These are phyloP conservation scores for Chaetogeoica ovagalla DNA, from an alignment of 2,888 invertebrate genomes.

Conservation along the genomic window DNA sequence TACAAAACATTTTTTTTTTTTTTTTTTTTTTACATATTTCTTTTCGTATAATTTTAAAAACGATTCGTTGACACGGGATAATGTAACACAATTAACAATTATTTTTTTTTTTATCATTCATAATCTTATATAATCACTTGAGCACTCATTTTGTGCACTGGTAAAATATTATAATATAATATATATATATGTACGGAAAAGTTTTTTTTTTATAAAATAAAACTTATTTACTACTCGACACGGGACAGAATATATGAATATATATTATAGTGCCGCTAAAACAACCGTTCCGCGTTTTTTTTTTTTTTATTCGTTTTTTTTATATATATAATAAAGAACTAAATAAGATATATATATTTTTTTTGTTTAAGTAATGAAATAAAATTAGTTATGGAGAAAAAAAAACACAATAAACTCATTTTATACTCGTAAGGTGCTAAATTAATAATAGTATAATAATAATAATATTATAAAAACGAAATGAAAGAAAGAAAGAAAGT, in stretches of 20 bases:
- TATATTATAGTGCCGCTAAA: neutral
- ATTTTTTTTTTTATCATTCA: conserved; percentile 33
- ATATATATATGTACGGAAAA: conserved; percentile 42
- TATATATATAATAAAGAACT: conserved; percentile 28
- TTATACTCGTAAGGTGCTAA: conserved; percentile 43
- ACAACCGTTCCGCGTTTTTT: neutral
- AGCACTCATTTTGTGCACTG: conserved; percentile 52
- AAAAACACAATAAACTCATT: conserved; percentile 45
- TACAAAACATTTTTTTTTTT: conserved; percentile 6
- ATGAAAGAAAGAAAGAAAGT: conserved; percentile 3
- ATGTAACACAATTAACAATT: conserved; percentile 52
- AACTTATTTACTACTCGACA: conserved; percentile 46
- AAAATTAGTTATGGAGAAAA: conserved; percentile 28
- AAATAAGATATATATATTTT: conserved; percentile 18
- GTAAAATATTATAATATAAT: conserved; percentile 42
- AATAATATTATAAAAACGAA: conserved; percentile 6
- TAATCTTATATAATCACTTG: conserved; percentile 50
- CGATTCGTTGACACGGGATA: conserved; percentile 51
- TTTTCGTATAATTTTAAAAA: conserved; percentile 48
- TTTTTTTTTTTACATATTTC: conserved; percentile 32
- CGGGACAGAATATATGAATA: conserved; percentile 1
- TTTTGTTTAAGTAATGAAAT: conserved; percentile 27
- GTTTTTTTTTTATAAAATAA: conserved; percentile 29
- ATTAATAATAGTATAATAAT: conserved; percentile 39
- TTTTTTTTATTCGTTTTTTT: no score